phyloP scores from a whole-genome alignment of 53 echinoderm and acorn worm species.

The Antedon mediterranea region DNA sequence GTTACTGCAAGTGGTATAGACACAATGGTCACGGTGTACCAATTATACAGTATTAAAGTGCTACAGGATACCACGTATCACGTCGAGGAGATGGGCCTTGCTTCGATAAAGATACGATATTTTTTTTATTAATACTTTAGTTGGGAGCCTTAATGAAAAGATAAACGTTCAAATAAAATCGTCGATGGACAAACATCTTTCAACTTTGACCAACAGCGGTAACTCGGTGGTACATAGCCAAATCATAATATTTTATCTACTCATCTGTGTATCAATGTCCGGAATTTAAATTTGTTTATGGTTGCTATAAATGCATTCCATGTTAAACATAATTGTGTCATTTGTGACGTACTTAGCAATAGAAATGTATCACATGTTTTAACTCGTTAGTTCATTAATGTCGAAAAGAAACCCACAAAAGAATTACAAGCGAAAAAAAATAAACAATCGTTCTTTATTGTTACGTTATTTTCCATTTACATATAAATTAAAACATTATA shows the following conservation, averaged over 20 bases:
- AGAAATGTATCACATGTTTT: too few relatives aligned
- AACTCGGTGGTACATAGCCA: background rate
- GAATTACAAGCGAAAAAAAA: too few relatives aligned
- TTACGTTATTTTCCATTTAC: too few relatives aligned
- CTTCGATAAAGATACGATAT: background rate
- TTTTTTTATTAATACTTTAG: background rate
- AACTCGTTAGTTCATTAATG: too few relatives aligned
- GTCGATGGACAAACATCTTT: background rate
- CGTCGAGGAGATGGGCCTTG: background rate
- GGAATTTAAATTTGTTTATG: background rate
- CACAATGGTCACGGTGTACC: background rate
- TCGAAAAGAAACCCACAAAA: too few relatives aligned
- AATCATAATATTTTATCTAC: background rate
- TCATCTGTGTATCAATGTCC: background rate
- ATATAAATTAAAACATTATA: too few relatives aligned
- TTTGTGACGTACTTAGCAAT: too few relatives aligned
- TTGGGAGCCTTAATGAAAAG: background rate
- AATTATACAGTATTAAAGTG: background rate
- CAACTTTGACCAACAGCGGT: background rate
- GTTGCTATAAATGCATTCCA: too few relatives aligned
- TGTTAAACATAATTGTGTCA: too few relatives aligned
- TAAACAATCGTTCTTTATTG: too few relatives aligned
- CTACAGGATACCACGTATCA: background rate
- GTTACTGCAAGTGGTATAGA: background rate
- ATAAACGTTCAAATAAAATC: background rate